Base-by-base conservation (phyloP, 2,888 invertebrate species). In the Atherix ibis region DNA sequence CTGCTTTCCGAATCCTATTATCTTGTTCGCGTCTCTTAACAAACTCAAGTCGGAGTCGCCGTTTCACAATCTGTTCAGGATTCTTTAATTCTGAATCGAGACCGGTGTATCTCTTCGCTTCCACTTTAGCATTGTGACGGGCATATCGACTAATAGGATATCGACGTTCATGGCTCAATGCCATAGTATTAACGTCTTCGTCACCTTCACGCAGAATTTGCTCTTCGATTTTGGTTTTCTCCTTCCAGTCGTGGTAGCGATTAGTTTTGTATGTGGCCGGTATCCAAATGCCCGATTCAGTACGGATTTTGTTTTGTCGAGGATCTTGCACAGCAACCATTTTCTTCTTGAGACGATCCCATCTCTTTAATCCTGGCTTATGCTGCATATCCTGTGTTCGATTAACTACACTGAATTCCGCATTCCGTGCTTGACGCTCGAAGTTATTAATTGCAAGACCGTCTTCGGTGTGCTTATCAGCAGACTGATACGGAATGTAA, bases 341-440 rank as follows among this genome's bases (percentile, higher is more conserved):
- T 65, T 88, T 94, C 71, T 95, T 97, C 60, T 84, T 79, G 55
- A 91, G 89, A 31, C 91, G 71, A 65, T 97, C 95, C 97, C 97
- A 94, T 53, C 75, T 77, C 52, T 76, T 73, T 44, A 72, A 58
- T 41, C 73, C 71, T 3, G 66, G 68, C 32, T 69, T 68, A 32
- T 69, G 63, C 19, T 71, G 68, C 38, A 71, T 64, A 17, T 77
- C 75, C 29, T 73, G 74, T 40, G 81, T 80, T 61, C 92, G 92
- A 6, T 77, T 84, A 6, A 73, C 43, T 45, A 97, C 58, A 53
- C 95, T 94, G 43, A 97, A 64, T 46, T 82, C 74, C 0, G 78
- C 84, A 16, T 71, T 70, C 29, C 72, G 70, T 2, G 85, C 89
- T 46, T 89, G 81, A 22, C 70, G 67, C 44, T 77, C 75, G 65